These are phyloP conservation scores for Melanogrammus aeglefinus DNA, from an alignment of 2,797 vertebrate species.

Conservation along the genomic window DNA sequence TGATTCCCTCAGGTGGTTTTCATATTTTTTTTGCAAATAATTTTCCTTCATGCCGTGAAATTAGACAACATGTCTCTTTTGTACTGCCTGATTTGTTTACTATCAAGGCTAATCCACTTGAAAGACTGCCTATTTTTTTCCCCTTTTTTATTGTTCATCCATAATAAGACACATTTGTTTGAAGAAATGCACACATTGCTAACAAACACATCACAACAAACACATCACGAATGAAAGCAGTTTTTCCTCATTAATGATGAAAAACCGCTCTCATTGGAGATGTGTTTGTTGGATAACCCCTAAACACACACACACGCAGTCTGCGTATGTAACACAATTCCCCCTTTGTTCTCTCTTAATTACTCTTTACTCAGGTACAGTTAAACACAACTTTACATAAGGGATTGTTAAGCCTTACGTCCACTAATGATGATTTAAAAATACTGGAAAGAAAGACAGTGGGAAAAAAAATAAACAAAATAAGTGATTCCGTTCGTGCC, in stretches of 20 bases:
- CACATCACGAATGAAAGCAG: neutral
- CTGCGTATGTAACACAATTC: neutral
- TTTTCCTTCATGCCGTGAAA: constrained; percentile 44
- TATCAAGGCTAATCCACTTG: constrained; percentile 8
- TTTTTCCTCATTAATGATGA: neutral
- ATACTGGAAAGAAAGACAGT: neutral
- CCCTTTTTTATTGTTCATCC: constrained; percentile 35
- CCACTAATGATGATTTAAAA: neutral
- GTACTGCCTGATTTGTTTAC: constrained; percentile 51
- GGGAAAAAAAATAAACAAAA: neutral
- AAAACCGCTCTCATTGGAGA: neutral
- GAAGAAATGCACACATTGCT: neutral
- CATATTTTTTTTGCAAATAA: constrained; percentile 41
- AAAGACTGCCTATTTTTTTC: constrained; percentile 21
- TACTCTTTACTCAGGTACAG: neutral
- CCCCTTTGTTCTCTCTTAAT: neutral
- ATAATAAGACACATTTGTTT: constrained; percentile 1
- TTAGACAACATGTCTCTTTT: constrained; percentile 48
- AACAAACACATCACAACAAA: constrained; percentile 3
- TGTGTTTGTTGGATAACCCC: neutral
- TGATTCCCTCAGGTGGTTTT: constrained; percentile 16
- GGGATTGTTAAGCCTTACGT: neutral
- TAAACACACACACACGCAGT: neutral
- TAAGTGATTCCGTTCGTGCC: neutral
- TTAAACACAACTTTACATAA: neutral